A percentile compares a stretch with the other conserved stretches of the same genome.
Evolutionary conservation across 2,888 invertebrate genomes (phyloP).

Genomic region (Gandaritis pyraliata): DNA sequence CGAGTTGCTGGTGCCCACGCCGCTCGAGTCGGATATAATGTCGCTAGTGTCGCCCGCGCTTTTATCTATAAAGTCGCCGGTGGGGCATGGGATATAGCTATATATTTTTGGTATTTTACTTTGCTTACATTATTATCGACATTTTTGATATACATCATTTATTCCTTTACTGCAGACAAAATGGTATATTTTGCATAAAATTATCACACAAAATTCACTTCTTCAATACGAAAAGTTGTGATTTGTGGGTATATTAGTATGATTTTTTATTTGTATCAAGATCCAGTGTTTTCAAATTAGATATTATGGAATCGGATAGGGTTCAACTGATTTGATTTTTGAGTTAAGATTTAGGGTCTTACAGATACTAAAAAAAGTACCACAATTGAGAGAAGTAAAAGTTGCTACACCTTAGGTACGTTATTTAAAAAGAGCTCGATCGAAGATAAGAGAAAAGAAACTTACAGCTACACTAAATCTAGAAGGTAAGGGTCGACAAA

Average conservation of each 20-base stretch:
- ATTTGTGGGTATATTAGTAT: too few relatives aligned
- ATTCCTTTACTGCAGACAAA: neutral
- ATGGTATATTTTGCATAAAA: neutral
- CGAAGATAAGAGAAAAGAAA: slow-evolving; percentile 6
- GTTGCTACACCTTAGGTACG: neutral
- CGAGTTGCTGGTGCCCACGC: slow-evolving; percentile 95
- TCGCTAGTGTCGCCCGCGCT: slow-evolving; percentile 95
- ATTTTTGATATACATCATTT: neutral
- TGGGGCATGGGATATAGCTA: slow-evolving; percentile 22
- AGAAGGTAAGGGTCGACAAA: slow-evolving; percentile 42
- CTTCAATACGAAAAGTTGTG: neutral
- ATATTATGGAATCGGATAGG: neutral
- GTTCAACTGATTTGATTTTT: slow-evolving; percentile 1
- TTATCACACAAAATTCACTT: neutral
- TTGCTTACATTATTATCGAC: neutral
- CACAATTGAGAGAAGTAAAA: neutral
- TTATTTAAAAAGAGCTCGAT: slow-evolving; percentile 1
- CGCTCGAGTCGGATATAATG: slow-evolving; percentile 96
- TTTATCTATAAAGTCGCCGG: slow-evolving; percentile 87
- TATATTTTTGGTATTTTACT: slow-evolving; percentile 1
- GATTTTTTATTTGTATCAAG: too few relatives aligned
- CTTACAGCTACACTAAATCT: slow-evolving; percentile 52
- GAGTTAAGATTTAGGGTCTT: neutral
- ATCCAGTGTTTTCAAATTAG: too few relatives aligned
- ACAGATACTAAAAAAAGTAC: slow-evolving; percentile 1